Conservation (phyloP, 2,113 vertebrate species). For the Cichladusa arquata region DNA sequence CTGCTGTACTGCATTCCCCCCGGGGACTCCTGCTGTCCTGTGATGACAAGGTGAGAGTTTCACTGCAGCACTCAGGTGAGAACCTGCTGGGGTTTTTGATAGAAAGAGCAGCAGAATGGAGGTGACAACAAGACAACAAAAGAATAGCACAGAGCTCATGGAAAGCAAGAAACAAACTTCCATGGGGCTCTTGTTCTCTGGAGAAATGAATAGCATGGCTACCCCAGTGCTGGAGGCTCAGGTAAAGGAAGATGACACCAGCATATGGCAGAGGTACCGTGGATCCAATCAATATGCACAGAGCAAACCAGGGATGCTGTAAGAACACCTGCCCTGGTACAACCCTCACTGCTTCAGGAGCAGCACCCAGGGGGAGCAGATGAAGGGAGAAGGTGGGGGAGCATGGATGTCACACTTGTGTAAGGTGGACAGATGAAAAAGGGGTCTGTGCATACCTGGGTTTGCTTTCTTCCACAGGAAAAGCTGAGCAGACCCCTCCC, state of each 20-base stretch:
- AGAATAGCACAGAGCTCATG: neutral
- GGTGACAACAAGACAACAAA: neutral
- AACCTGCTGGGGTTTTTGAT: neutral
- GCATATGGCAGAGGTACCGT: neutral
- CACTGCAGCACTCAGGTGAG: neutral
- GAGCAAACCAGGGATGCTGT: neutral
- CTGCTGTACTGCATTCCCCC: neutral
- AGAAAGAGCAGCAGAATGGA: neutral
- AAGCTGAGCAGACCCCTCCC: conserved; percentile 32
- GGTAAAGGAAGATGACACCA: neutral
- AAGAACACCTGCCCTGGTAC: neutral
- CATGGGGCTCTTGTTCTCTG: neutral
- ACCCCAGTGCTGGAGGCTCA: neutral
- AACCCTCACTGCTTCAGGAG: neutral
- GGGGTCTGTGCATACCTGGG: neutral
- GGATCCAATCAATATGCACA: fast-evolving
- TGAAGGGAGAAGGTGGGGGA: neutral
- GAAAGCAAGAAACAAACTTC: neutral
- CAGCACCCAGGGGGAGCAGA: neutral
- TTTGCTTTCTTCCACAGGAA: neutral
- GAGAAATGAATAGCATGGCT: neutral
- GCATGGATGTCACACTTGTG: fast-evolving
- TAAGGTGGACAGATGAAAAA: neutral
- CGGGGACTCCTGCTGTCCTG: fast-evolving
- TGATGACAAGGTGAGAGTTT: neutral